Percentiles rank a stretch among this genome's conserved stretches.
Conservation (phyloP, 1,140 invertebrate species). For the Aphaenogaster ashmeadi region DNA sequence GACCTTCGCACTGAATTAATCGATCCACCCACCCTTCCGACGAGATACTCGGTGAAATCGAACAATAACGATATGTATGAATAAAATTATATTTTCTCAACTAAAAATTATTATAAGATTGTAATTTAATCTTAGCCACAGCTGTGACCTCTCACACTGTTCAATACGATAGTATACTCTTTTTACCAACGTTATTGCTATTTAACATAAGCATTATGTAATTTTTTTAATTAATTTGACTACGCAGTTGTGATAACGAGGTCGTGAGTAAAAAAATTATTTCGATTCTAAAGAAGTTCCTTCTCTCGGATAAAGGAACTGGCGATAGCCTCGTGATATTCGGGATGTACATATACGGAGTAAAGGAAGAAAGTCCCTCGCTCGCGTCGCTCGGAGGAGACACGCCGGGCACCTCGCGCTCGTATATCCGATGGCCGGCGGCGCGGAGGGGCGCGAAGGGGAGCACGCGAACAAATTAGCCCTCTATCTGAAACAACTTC, state of each 20-base stretch:
- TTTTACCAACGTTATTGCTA: too few species aligned
- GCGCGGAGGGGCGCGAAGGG: conserved; percentile 34
- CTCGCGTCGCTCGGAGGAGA: conserved; percentile 35
- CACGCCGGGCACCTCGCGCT: conserved; percentile 57
- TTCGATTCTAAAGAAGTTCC: neutral
- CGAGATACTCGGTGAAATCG: neutral
- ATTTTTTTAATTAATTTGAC: neutral
- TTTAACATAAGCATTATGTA: neutral
- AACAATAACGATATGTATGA: neutral
- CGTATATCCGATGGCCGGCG: conserved; percentile 59
- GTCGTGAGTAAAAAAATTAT: neutral
- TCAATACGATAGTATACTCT: too few species aligned
- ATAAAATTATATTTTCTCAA: neutral
- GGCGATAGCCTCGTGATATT: neutral
- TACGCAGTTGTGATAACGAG: neutral
- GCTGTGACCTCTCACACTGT: neutral
- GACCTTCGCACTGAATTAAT: neutral
- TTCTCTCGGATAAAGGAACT: conserved; percentile 18
- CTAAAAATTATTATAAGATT: neutral
- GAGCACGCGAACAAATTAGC: conserved; percentile 85
- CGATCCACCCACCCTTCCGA: neutral
- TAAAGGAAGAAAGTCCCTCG: conserved; percentile 51
- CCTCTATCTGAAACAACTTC: conserved; percentile 87
- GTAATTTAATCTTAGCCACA: neutral
- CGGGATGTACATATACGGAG: neutral